Percentiles rank a stretch among this genome's conserved stretches.
These are phyloP conservation scores for Meteorus sp. DNA, from an alignment of 1,140 invertebrate genomes.

Conservation along the genomic window DNA sequence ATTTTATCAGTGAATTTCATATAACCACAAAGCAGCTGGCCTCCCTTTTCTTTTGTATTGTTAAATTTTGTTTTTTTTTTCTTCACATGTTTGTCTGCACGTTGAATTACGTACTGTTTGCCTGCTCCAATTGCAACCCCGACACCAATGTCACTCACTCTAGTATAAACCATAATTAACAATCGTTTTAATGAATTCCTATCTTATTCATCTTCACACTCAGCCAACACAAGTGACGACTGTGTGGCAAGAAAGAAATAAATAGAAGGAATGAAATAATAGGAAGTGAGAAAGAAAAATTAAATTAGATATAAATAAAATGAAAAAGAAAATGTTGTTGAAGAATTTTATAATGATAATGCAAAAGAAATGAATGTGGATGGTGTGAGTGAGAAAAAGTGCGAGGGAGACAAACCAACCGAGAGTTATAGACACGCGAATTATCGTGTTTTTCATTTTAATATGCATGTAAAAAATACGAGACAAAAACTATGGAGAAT, in stretches of 20 bases:
- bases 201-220: slow-evolving; percentile 43
- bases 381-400: no score
- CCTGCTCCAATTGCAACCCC: background rate
- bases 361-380: no score
- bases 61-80: background rate
- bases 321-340: no score
- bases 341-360: no score
- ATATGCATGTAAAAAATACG: background rate
- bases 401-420: background rate
- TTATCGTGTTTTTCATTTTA: background rate
- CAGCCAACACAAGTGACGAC: slow-evolving; percentile 18
- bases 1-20: no score
- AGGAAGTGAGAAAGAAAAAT: no score
- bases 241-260: slow-evolving; percentile 14
- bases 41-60: no score
- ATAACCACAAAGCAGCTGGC: no score
- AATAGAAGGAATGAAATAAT: no score
- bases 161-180: slow-evolving; percentile 37
- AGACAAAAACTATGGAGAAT: background rate
- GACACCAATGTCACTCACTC: slow-evolving; percentile 38
- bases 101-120: slow-evolving; percentile 25
- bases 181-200: slow-evolving; percentile 44
- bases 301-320: no score
- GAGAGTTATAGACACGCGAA: slow-evolving; percentile 22
- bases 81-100: background rate